Base-by-base conservation (phyloP, 2,113 vertebrate species). In the Donacobius atricapilla region DNA sequence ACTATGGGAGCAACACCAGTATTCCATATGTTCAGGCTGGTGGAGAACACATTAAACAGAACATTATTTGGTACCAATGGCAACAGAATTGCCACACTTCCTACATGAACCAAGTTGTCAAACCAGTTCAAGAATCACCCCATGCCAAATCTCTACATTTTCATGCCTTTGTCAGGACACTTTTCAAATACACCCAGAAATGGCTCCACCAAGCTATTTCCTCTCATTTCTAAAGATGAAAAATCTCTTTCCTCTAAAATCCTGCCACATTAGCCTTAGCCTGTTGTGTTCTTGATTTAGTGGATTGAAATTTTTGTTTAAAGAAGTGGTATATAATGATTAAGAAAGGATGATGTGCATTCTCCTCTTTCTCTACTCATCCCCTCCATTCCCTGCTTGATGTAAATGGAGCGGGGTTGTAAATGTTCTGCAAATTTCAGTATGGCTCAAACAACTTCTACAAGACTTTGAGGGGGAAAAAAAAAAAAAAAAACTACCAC, bases 1-100 rank as follows among this genome's bases (percentile, higher is more conserved):
- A 56, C 54, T 58, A 86, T 42, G 79, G 89, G 27, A 92, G 56
- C 39, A 91, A 80, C 30, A 93, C 13, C 82, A 54, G 11, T 80
- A 73, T 91, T 91, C 92, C 87, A 60, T 95, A 95, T 95, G 92
- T 66, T 95, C 79, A 93, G 71, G 54, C 45, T 89, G 60, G 54
- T 92, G 69, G 18, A 33, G 33, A 78, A 71, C 44, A 69, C 17
- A 64, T 91, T 28, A 45, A 70, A 61, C 17, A 70, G 35, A 91
- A 87, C 81, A 85, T 73, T 0, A 68, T 47, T 77, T 96, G 25
- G 13, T 73, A 40, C 20, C 23, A 65, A 35, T 0, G 14, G 58
- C 53, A 83, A 42, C 22, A 73, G 27, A 66, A 63, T 23, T 78
- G 47, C 5, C 56, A 82, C 51, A 83, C 57, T 75, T 81, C 28